A percentile compares a stretch with the other conserved stretches of the same genome.
Conservation (phyloP, 2,113 vertebrate species). For the Odobenus rosmarus region DNA sequence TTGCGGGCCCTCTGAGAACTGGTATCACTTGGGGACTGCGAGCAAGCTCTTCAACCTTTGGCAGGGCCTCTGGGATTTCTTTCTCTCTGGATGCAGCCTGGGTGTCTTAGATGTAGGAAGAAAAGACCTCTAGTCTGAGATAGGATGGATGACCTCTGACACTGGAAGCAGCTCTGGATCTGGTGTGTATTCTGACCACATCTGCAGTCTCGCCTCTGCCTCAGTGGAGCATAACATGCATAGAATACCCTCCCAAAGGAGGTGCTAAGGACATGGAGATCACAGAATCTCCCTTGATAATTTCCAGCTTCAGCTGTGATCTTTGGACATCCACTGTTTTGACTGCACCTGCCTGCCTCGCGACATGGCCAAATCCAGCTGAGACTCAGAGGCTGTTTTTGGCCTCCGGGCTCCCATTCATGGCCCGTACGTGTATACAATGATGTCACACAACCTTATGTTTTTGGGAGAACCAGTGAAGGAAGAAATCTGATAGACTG, state of each 20-base stretch:
- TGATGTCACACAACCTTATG: not conserved
- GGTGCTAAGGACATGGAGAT: not conserved
- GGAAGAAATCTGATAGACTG: not conserved
- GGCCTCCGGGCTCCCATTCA: not conserved
- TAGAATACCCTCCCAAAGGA: not conserved
- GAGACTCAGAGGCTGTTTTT: not conserved
- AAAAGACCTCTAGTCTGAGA: conserved; percentile 11
- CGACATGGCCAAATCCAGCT: not conserved
- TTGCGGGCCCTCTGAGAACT: not conserved
- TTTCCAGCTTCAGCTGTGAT: not conserved
- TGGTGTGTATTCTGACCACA: not conserved
- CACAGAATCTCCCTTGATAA: not conserved
- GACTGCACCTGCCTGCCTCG: not conserved
- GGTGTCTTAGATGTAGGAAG: not conserved
- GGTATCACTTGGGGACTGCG: not conserved
- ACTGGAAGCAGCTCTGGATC: not conserved
- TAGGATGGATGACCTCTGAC: not conserved
- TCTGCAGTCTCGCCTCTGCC: not conserved
- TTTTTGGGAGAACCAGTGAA: not conserved
- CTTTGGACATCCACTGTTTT: not conserved
- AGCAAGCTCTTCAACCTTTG: not conserved
- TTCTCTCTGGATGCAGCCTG: not conserved
- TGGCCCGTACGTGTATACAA: not conserved
- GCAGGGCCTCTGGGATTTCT: not conserved
- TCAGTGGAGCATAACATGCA: not conserved